Base-by-base conservation (phyloP, 2,888 invertebrate genomes). In the Molorchus minor region DNA sequence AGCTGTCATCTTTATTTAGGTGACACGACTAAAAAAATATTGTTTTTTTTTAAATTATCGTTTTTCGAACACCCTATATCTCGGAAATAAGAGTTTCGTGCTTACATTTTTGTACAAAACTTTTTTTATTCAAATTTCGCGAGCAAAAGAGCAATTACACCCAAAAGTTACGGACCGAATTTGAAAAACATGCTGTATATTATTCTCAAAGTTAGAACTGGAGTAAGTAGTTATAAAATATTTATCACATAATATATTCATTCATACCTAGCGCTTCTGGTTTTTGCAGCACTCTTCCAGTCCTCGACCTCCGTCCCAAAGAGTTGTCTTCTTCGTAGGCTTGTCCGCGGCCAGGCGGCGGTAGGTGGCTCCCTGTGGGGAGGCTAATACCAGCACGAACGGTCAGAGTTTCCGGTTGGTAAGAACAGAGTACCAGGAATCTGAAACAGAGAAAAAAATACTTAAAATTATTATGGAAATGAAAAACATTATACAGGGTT, bases 371-470 rank as follows among this genome's bases (percentile, higher is more conserved):
- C 36, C 38, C 53, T 12, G 84, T 84, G 0, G 90, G 90, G 58
- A 90, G 80, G 64, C 88, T 88, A 71, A 90, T 87, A 73, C 92
- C 92, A 20, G 93, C 92, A 67, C 92, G 84, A 5, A 93, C 91
- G 0, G 92, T 92, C 72, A 92, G 84, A 20, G 91, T 91, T 76
- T 92, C 92, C 1, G 92, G 92, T 73, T 92, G 90, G 76, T 91
- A 92, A 25, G 90, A 89, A 75, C 93, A 93, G 10, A 92, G 84
- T 1, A 93, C 92, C 51, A 93, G 82, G 75, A 93, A 93, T 67
- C 92, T 84, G 62, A 8, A 68, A 68, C 12, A 62, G 51, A 49
- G 8, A 33, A 29, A 15, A 13, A 30, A 44, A 10, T 15, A 43
- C 30, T n/a, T n/a, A n/a, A n/a, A n/a, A n/a, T n/a, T n/a, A n/a